Conservation (phyloP, 2,113 vertebrate species). For the Orthonyx spaldingii region DNA sequence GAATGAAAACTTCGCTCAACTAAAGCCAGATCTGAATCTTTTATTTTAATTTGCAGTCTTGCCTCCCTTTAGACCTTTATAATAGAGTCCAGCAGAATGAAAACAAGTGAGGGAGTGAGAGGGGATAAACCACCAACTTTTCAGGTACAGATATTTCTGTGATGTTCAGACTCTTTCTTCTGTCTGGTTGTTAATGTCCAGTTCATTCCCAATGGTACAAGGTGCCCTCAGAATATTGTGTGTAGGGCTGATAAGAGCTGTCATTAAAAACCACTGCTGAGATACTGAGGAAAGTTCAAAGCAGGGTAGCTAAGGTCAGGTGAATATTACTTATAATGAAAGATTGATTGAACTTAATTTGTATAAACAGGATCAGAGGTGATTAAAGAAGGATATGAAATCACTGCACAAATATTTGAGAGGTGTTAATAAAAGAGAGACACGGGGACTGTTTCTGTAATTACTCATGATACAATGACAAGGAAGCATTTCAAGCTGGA, state of each 20-base stretch:
- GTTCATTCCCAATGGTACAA: background rate
- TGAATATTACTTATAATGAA: background rate
- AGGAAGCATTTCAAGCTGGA: background rate
- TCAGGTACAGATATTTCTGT: background rate
- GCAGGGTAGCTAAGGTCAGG: background rate
- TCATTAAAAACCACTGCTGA: background rate
- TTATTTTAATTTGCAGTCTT: background rate
- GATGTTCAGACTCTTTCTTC: background rate
- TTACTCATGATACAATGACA: background rate
- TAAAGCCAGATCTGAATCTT: background rate
- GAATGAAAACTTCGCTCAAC: background rate
- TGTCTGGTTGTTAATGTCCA: background rate
- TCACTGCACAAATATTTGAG: constrained; percentile 58
- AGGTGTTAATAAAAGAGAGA: constrained; percentile 26
- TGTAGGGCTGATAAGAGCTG: background rate
- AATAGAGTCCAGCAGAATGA: background rate
- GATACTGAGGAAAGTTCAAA: background rate
- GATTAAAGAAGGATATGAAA: constrained; percentile 48
- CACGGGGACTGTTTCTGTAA: background rate
- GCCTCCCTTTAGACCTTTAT: background rate
- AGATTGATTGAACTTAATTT: constrained; percentile 29
- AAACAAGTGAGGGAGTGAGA: background rate
- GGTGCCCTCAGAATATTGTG: background rate
- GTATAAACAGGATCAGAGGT: constrained; percentile 35
- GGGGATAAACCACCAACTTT: background rate